Percentiles rank a stretch among this genome's conserved stretches.
Conservation (phyloP, 2,888 invertebrate species). For the Lumbricus terrestris region DNA sequence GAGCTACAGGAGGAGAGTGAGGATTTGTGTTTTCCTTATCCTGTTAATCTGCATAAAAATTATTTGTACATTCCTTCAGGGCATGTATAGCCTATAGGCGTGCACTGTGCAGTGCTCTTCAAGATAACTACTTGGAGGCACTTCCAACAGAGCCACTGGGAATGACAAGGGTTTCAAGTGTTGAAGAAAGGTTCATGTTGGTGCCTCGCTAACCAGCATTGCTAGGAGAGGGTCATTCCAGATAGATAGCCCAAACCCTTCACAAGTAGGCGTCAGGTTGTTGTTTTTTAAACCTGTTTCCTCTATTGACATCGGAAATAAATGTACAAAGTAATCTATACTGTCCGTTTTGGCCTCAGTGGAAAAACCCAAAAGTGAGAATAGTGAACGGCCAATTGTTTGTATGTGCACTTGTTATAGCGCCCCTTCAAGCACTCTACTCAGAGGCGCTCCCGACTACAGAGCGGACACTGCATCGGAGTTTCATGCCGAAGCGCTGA, state of each 20-base stretch:
- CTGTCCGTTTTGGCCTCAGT: too few relatives aligned
- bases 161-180: neutral
- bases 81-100: neutral
- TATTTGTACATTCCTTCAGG: neutral
- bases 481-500: too few relatives aligned
- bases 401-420: too few relatives aligned
- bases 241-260: neutral
- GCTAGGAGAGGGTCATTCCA: neutral
- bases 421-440: too few relatives aligned
- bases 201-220: neutral
- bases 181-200: neutral
- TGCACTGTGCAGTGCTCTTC: too few relatives aligned
- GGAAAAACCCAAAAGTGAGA: too few relatives aligned
- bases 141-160: neutral
- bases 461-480: too few relatives aligned
- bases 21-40: neutral
- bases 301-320: neutral
- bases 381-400: too few relatives aligned
- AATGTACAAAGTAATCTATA: neutral
- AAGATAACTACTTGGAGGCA: neutral
- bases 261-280: neutral
- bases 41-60: neutral
- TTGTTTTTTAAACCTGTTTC: neutral
- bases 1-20: neutral
- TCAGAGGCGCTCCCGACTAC: too few relatives aligned